phyloP scores from a whole-genome alignment of 1,140 invertebrate genomes.

The Aphelinus certus region DNA sequence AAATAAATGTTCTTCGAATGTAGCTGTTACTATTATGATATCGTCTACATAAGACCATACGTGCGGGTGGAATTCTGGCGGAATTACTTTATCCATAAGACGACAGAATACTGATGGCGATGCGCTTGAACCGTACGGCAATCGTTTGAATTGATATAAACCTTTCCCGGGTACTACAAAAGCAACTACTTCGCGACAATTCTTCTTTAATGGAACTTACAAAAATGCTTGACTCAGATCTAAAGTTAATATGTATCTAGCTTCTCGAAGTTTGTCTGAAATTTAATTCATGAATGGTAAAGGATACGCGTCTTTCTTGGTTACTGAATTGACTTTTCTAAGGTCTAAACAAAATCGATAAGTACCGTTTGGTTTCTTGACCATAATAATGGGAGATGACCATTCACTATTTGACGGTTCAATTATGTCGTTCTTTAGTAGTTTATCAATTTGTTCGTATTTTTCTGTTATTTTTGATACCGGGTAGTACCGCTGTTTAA shows the following conservation, averaged over 20 bases:
- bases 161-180: slow-evolving; percentile 39
- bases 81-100: not conserved
- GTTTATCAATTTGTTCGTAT: slow-evolving; percentile 32
- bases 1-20: not conserved
- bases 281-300: slow-evolving; percentile 34
- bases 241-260: slow-evolving; percentile 43
- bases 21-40: not conserved
- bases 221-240: slow-evolving; percentile 51
- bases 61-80: not conserved
- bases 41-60: slow-evolving; percentile 9
- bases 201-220: slow-evolving; percentile 51
- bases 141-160: slow-evolving; percentile 57
- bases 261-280: slow-evolving; percentile 40
- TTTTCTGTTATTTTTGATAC: slow-evolving; percentile 17
- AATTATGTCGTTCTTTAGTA: slow-evolving; percentile 56
- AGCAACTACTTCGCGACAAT: slow-evolving; percentile 23
- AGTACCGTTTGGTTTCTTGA: slow-evolving; percentile 64
- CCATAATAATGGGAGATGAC: slow-evolving; percentile 63
- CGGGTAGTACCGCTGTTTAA: slow-evolving; percentile 6
- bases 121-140: slow-evolving; percentile 53
- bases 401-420: slow-evolving; percentile 61
- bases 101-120: slow-evolving; percentile 48
- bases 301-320: slow-evolving; percentile 26
- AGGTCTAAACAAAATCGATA: slow-evolving; percentile 41
- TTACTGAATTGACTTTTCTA: slow-evolving; percentile 30